Conservation (phyloP, 2,888 invertebrate genomes). For the Drosophila leonis region DNA sequence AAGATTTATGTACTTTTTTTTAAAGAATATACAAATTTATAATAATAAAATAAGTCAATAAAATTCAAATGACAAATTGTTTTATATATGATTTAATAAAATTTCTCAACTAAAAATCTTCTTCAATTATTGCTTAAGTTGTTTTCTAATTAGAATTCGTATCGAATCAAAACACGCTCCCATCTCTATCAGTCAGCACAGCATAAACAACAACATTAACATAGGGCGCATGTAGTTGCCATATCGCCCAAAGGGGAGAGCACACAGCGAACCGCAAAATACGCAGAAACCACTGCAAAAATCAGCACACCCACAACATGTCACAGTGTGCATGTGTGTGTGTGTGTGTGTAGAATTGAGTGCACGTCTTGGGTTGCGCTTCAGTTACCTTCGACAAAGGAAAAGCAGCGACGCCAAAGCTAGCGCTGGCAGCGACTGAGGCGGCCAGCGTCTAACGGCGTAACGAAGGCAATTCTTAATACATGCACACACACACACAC, state of each 20-base stretch:
- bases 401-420: constrained; percentile 48
- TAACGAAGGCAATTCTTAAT: constrained; percentile 28
- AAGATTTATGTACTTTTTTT: not conserved
- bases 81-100: not conserved
- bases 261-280: constrained; percentile 47
- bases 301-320: constrained; percentile 44
- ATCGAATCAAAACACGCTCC: not conserved
- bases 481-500: not conserved
- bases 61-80: not conserved
- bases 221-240: constrained; percentile 29
- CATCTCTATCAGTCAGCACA: constrained; percentile 18
- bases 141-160: not conserved
- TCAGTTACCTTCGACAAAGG: constrained; percentile 76
- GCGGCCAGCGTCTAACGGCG: constrained; percentile 46
- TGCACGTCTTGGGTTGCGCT: constrained; percentile 64
- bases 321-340: constrained; percentile 19
- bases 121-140: too few species aligned
- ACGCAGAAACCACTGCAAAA: constrained; percentile 48
- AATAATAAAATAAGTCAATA: not conserved
- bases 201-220: constrained; percentile 10
- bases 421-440: constrained; percentile 36
- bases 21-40: not conserved
- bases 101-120: not conserved
- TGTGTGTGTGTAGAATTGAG: constrained; percentile 50
- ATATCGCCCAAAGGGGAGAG: constrained; percentile 35